Base-by-base conservation (phyloP, 1,140 invertebrate genomes). In the Ceratitis capitata region DNA sequence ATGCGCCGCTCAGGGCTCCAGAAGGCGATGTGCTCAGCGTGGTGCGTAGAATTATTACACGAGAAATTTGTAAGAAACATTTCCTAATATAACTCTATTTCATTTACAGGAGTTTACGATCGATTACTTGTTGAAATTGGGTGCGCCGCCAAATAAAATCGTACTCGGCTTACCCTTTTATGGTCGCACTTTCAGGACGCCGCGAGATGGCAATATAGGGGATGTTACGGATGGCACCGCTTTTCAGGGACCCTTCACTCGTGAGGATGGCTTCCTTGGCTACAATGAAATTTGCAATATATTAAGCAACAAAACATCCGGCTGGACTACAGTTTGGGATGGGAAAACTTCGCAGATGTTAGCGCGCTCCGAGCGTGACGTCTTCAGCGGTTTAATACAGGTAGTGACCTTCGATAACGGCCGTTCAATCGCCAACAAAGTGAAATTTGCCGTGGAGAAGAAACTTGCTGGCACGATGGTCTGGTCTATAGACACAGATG, bases 91-190 rank as follows among this genome's bases (percentile, higher is more conserved):
- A 84, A n/a, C n/a, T n/a, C n/a, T 83, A 47, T 47, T 83, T 85
- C 87, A 87, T 86, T 92, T 92, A 64, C 88, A 94, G 94, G 94
- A 96, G 93, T 95, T 93, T 88, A 95, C 95, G n/a, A 94, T 97
- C 3, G 95, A 96, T 53, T 95, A 97, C 91, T 94, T 97, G 91
- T 86, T 97, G 4, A 92, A 93, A 45, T 92, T 95, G 85, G 97
- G 97, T 6, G 95, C 95, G 5, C 94, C 95, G 16, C 92, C 94
- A 0, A 93, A 94, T 3, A 98, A 98, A 92, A 88, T 98, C 82
- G 95, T 98, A 0, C 88, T 98, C 1, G 97, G 97, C 6, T 88
- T 98, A 12, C 95, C 97, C 0, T 94, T 97, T 87, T 98, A 98
- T 87, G 97, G 97, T 1, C 93, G 96, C 47, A 95, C 95, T 6